Evolutionary conservation across 1,140 invertebrate genomes (phyloP).

Genomic region (Chionoecetes opilio): DNA sequence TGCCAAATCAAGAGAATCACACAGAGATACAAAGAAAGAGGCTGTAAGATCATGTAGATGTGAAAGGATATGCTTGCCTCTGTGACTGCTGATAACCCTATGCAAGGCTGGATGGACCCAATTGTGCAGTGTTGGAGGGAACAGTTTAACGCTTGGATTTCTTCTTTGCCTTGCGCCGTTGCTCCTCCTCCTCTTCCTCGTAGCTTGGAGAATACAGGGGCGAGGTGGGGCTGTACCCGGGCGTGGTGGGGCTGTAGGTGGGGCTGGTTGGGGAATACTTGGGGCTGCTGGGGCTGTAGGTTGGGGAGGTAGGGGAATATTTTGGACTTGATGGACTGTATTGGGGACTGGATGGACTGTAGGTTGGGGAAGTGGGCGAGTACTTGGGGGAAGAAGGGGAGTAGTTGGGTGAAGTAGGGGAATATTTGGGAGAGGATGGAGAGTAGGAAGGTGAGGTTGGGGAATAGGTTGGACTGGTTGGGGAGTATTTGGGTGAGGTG

Average conservation of each 20-base stretch:
- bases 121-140: neutral
- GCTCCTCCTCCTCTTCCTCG: slow-evolving; percentile 80
- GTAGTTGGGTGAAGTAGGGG: slow-evolving; percentile 90
- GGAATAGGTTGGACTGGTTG: slow-evolving; percentile 91
- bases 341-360: slow-evolving; percentile 86
- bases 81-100: neutral
- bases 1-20: neutral
- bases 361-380: slow-evolving; percentile 81
- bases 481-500: slow-evolving; percentile 83
- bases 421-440: slow-evolving; percentile 91
- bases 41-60: neutral
- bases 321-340: slow-evolving; percentile 87
- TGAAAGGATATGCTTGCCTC: neutral
- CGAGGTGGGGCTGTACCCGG: slow-evolving; percentile 84
- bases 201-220: slow-evolving; percentile 85
- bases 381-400: slow-evolving; percentile 85
- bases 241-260: slow-evolving; percentile 84
- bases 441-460: slow-evolving; percentile 84
- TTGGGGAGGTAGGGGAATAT: slow-evolving; percentile 84
- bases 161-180: slow-evolving; percentile 78
- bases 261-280: slow-evolving; percentile 87
- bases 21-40: neutral
- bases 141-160: slow-evolving; percentile 61
- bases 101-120: neutral
- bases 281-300: slow-evolving; percentile 81